Base-by-base conservation (phyloP, 2,113 vertebrate genomes). In the Saccopteryx bilineata region DNA sequence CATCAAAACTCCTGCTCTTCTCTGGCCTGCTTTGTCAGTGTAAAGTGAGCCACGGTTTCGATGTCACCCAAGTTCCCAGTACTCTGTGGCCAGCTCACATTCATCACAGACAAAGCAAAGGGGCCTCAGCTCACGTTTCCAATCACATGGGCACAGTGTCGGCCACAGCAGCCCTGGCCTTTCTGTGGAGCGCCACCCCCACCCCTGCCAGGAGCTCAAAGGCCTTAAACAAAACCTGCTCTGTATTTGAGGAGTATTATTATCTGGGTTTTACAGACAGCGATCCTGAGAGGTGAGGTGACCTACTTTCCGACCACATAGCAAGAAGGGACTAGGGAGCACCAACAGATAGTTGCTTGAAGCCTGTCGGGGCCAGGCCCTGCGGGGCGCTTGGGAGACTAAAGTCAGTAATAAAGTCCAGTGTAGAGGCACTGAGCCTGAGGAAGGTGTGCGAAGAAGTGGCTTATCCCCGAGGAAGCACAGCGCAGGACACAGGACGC, bases 281-380 rank as follows among this genome's bases (percentile, higher is more conserved):
- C 54, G 33, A 33, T 15, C 48, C 39, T 0, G 4, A 78, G 46
- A 71, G 52, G 92, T 78, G 80, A 83, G 46, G 54, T 81, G 91
- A 95, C 81, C 93, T 91, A 63, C 87, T 90, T 90, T 83, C 46
- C 69, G 84, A 88, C 92, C 90, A 91, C 92, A 68, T 85, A 85
- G 81, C 21, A 48, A 76, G 85, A 74, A 26, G 23, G 46, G 74
- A 50, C 88, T 3, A 12, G 50, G 63, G 31, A 26, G 15, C 48
- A 60, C 65, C 33, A 15, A 9, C 18, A 80, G 65, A 89, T 68
- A 92, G 54, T 54, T 54, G 65, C 33, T 33, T 2, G 19, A 50
- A 81, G 60, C 46, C 66, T 63, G 46, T 17, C 54, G 21, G 11
- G 84, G 79, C 54, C n/a, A 11, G 84, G 79, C 48, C 24, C 58